These are phyloP conservation scores for Triops cancriformis DNA, from an alignment of 1,140 invertebrate genomes.

Conservation along the genomic window DNA sequence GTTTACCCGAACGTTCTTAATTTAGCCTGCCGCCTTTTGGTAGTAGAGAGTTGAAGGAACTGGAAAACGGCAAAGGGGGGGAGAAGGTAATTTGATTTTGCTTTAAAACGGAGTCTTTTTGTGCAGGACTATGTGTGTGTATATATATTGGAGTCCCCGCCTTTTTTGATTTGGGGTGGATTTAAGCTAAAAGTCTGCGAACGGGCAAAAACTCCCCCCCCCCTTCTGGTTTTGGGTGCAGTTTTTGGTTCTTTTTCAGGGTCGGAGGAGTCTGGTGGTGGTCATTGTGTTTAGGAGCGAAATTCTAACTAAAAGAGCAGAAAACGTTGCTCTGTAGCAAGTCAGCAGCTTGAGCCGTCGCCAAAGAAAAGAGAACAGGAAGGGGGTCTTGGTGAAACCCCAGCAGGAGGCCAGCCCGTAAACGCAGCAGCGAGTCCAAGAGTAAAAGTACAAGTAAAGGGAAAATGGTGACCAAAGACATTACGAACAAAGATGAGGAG, in stretches of 20 bases:
- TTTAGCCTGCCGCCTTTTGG: not conserved
- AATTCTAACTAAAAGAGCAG: constrained; percentile 14
- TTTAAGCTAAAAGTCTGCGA: not conserved
- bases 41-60: not conserved
- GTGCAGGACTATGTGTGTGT: not conserved
- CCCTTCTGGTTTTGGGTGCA: not conserved
- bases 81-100: not conserved
- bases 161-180: not conserved
- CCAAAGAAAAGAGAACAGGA: constrained; percentile 8
- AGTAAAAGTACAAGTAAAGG: not conserved
- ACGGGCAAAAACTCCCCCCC: no score
- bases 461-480: constrained; percentile 11
- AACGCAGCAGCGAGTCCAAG: not conserved
- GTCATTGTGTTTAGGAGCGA: not conserved
- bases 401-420: constrained; percentile 7
- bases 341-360: constrained; percentile 8
- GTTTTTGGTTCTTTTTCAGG: not conserved
- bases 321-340: constrained; percentile 8
- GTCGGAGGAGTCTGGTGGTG: not conserved
- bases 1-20: not conserved
- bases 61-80: not conserved
- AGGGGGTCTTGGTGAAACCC: constrained; percentile 12
- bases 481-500: constrained; percentile 5
- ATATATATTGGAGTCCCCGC: not conserved
- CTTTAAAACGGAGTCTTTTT: not conserved